Conservation (phyloP, 2,888 invertebrate genomes). For the Notocelia uddmanniana region DNA sequence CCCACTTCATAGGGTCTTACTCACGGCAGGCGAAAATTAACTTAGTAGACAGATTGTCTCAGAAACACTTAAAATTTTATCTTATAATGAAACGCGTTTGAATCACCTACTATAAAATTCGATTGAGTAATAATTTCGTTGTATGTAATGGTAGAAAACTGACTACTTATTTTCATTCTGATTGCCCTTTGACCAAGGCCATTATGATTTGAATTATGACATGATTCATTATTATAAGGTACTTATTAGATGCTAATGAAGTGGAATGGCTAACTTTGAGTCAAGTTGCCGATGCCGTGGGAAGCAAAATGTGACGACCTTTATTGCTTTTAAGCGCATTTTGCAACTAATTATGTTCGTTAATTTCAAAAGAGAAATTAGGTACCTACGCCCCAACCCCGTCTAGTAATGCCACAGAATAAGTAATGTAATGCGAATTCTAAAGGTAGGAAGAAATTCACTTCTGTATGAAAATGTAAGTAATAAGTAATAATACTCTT, state of each 20-base stretch:
- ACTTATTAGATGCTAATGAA: constrained; percentile 53
- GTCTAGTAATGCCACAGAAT: no score
- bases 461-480: background rate
- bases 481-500: background rate
- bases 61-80: background rate
- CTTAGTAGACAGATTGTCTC: background rate
- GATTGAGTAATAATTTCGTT: constrained; percentile 13
- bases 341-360: background rate
- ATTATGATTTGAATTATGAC: constrained; percentile 58
- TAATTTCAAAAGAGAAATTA: no score
- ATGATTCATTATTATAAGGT: constrained; percentile 53
- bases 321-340: background rate
- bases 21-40: background rate
- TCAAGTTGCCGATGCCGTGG: constrained; percentile 12
- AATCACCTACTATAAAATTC: constrained; percentile 3
- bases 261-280: constrained; percentile 47
- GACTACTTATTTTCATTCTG: constrained; percentile 23
- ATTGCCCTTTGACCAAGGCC: constrained; percentile 52
- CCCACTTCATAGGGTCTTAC: no score
- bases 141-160: constrained; percentile 34
- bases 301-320: background rate
- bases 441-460: background rate
- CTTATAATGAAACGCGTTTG: background rate
- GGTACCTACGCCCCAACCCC: no score
- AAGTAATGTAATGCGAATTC: background rate